Percentiles rank a stretch among this genome's conserved stretches.
phyloP scores from a whole-genome alignment of 2,888 invertebrate species.

The Griposia aprilina region DNA sequence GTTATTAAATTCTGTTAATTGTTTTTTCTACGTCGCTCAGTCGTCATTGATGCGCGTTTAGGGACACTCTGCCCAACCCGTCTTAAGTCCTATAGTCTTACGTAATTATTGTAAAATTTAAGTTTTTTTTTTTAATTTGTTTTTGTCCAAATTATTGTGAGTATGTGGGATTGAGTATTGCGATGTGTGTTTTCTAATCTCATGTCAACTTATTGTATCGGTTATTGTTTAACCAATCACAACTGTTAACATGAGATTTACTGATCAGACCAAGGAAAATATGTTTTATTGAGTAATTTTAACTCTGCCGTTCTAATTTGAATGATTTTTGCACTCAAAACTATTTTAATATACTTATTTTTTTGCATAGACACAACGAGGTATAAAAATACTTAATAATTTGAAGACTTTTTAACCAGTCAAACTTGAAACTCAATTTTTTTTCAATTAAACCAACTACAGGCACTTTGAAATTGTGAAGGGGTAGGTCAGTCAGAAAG shows the following conservation, averaged over 20 bases:
- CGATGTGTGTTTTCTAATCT: not conserved
- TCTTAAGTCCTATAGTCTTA: conserved; percentile 18
- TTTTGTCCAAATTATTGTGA: conserved; percentile 48
- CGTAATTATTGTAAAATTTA: conserved; percentile 45
- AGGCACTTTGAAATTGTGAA: not conserved
- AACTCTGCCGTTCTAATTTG: not conserved
- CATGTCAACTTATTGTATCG: not conserved
- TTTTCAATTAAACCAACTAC: not conserved
- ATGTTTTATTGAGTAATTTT: not conserved
- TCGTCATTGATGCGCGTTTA: conserved; percentile 3
- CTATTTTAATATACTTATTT: not conserved
- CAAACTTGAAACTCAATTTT: not conserved
- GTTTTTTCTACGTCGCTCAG: conserved; percentile 5
- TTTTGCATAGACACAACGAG: too few relatives aligned
- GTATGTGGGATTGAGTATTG: conserved; percentile 30
- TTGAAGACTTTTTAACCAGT: not conserved
- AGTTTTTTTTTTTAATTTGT: conserved; percentile 55
- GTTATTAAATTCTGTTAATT: too few relatives aligned
- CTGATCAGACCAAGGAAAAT: not conserved
- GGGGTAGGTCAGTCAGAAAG: not conserved
- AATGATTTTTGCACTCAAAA: not conserved
- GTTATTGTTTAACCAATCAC: not conserved
- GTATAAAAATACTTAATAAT: too few relatives aligned
- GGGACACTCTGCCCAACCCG: not conserved
- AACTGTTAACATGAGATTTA: not conserved